Percentiles rank a stretch among this genome's conserved stretches.
These are phyloP conservation scores for Gracilinanus agilis DNA, from an alignment of 2,113 vertebrate species.

Conservation along the genomic window DNA sequence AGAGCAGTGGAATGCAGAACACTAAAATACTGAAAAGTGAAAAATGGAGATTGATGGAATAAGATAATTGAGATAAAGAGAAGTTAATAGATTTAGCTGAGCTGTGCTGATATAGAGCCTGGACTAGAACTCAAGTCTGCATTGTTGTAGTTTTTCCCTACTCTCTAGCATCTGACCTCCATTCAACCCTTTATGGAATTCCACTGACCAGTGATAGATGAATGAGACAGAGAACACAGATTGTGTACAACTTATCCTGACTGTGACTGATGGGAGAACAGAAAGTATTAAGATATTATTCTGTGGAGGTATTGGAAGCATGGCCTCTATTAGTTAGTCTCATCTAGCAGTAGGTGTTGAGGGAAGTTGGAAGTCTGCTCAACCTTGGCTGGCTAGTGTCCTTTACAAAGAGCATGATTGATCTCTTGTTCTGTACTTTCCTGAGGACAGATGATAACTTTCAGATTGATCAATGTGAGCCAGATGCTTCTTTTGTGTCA, in stretches of 20 bases:
- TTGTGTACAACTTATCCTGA: slow-evolving; percentile 59
- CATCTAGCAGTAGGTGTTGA: slow-evolving; percentile 14
- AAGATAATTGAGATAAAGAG: neutral
- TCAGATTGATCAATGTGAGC: slow-evolving; percentile 20
- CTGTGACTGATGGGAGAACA: slow-evolving; percentile 68
- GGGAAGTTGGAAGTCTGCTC: neutral
- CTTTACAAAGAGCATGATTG: slow-evolving; percentile 20
- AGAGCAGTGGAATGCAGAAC: neutral
- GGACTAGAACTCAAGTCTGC: neutral
- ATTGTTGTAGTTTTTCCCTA: neutral
- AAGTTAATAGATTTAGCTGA: neutral
- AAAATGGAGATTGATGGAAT: neutral
- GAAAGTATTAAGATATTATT: slow-evolving; percentile 38
- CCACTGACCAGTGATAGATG: slow-evolving; percentile 67
- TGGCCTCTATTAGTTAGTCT: slow-evolving; percentile 61
- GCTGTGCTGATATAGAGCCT: neutral
- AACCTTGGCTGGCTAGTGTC: neutral
- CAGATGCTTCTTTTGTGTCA: slow-evolving; percentile 4
- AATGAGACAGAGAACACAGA: slow-evolving; percentile 9
- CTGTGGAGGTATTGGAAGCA: neutral
- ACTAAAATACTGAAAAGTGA: neutral
- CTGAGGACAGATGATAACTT: neutral
- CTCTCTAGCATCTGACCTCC: neutral
- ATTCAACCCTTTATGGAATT: neutral
- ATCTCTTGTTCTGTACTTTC: slow-evolving; percentile 45